phyloP scores from a whole-genome alignment of 1,140 invertebrate genomes.

The Drosophila virilis region DNA sequence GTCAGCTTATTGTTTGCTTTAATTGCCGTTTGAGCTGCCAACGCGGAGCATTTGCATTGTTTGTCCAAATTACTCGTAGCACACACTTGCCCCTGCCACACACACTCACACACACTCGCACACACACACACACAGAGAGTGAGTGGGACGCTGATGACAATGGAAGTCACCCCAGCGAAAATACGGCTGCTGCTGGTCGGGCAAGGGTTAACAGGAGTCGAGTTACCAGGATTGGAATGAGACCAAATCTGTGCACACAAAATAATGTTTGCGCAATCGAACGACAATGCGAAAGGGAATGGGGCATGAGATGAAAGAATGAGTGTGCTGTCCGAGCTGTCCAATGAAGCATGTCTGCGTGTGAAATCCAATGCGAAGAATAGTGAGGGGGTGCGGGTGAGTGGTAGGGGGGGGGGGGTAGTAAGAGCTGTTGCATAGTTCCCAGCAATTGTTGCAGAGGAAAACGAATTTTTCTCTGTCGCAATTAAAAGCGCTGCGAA shows the following conservation, averaged over 20 bases:
- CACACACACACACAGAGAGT: not conserved
- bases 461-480: constrained; percentile 73
- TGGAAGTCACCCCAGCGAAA: constrained; percentile 39
- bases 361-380: constrained; percentile 58
- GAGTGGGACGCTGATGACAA: constrained; percentile 21
- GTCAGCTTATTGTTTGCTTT: constrained; percentile 75
- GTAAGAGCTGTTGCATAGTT: constrained; percentile 25
- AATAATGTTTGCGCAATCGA: constrained; percentile 79
- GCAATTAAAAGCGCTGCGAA: constrained; percentile 70
- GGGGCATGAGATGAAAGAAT: constrained; percentile 16
- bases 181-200: constrained; percentile 46
- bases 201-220: constrained; percentile 66
- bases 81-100: constrained; percentile 26
- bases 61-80: constrained; percentile 65
- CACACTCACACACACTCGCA: constrained; percentile 35
- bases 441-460: constrained; percentile 61
- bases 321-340: constrained; percentile 21
- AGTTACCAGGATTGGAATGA: constrained; percentile 49
- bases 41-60: constrained; percentile 54
- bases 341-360: constrained; percentile 75
- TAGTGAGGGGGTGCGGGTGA: not conserved
- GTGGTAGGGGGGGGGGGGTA: not conserved
- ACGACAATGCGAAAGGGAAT: constrained; percentile 56
- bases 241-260: constrained; percentile 35
- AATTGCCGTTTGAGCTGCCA: constrained; percentile 74